phyloP scores from a whole-genome alignment of 2,888 invertebrate genomes.

The Hoplodrina ambigua region DNA sequence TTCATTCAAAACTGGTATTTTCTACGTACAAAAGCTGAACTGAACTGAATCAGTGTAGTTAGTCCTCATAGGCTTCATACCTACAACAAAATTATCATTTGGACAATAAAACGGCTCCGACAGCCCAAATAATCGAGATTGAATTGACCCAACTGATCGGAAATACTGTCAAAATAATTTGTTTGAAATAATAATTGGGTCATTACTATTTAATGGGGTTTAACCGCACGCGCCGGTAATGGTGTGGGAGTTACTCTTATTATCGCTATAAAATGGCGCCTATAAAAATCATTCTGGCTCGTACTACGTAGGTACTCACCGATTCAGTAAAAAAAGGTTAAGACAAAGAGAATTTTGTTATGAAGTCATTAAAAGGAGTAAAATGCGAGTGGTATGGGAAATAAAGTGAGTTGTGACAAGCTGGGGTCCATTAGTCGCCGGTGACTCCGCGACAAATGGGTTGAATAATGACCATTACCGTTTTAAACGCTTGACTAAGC shows the following conservation, averaged over 20 bases:
- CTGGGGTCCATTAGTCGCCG: slow-evolving; percentile 67
- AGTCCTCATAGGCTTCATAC: no score
- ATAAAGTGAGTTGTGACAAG: slow-evolving; percentile 70
- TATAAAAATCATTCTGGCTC: slow-evolving; percentile 39
- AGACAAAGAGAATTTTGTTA: slow-evolving; percentile 38
- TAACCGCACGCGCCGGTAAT: slow-evolving; percentile 40
- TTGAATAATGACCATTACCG: slow-evolving; percentile 74
- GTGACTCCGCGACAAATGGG: slow-evolving; percentile 75
- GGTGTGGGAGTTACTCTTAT: slow-evolving; percentile 33
- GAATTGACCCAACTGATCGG: slow-evolving; percentile 43
- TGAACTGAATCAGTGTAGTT: no score
- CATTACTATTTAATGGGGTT: slow-evolving; percentile 59
- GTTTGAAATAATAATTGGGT: slow-evolving; percentile 56
- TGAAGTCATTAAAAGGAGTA: slow-evolving; percentile 53
- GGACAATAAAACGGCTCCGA: slow-evolving; percentile 25
- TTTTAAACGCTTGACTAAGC: slow-evolving; percentile 71
- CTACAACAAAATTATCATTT: slow-evolving; percentile 28
- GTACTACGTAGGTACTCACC: slow-evolving; percentile 18
- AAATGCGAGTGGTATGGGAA: slow-evolving; percentile 65
- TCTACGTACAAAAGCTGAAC: no score
- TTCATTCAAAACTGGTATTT: no score
- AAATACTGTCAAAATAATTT: slow-evolving; percentile 51
- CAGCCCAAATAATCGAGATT: slow-evolving; percentile 30
- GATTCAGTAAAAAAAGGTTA: slow-evolving; percentile 42
- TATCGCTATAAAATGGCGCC: slow-evolving; percentile 41